Conservation (phyloP, 2,113 vertebrate genomes). For the Caloenas nicobarica region DNA sequence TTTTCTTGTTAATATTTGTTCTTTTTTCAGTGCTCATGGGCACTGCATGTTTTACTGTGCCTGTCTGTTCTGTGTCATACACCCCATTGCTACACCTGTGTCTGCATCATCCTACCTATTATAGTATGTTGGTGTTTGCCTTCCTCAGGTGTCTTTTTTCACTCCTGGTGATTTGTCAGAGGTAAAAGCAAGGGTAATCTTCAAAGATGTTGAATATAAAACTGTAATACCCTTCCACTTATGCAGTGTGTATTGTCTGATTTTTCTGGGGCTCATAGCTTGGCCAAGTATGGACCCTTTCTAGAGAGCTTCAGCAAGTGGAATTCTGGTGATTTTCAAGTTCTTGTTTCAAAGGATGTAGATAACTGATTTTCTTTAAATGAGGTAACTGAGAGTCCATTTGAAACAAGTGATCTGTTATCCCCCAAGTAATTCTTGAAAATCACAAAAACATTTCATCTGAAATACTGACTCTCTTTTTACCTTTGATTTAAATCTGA, state of each 20-base stretch:
- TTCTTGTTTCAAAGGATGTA: not conserved
- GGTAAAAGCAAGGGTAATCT: not conserved
- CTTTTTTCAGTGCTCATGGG: not conserved
- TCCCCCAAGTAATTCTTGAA: not conserved
- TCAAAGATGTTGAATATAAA: not conserved
- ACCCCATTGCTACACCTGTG: not conserved
- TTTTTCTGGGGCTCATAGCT: not conserved
- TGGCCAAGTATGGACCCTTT: not conserved
- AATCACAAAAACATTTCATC: not conserved
- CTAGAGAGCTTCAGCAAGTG: not conserved
- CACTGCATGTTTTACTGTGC: not conserved
- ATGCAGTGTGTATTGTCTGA: not conserved
- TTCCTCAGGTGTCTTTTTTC: not conserved
- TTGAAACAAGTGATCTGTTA: not conserved
- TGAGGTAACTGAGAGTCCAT: not conserved
- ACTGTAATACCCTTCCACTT: not conserved
- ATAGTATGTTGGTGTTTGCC: not conserved
- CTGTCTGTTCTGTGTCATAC: not conserved
- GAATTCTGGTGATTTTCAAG: not conserved
- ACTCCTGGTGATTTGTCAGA: not conserved
- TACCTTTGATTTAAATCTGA: not conserved
- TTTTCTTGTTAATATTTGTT: not conserved
- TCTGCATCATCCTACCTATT: not conserved
- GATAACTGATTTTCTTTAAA: not conserved
- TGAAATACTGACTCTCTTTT: not conserved